These are phyloP conservation scores for Zaprionus davidi DNA, from an alignment of 1,140 invertebrate species.

Conservation along the genomic window DNA sequence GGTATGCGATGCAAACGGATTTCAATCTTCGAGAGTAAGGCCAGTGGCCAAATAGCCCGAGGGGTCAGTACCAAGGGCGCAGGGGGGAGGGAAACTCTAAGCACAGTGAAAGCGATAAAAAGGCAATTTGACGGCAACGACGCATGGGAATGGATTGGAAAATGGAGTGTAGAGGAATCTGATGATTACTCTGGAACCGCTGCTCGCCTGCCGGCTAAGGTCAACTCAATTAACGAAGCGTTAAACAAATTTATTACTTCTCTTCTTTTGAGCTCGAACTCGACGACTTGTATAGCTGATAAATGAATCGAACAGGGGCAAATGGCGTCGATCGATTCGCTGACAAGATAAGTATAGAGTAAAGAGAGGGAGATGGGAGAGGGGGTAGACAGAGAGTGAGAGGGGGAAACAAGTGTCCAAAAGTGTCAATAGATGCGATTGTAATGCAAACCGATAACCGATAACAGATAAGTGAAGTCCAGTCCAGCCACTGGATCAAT, in stretches of 20 bases:
- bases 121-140: constrained; percentile 18
- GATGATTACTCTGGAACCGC: background rate
- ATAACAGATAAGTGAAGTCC: constrained; percentile 18
- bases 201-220: constrained; percentile 41
- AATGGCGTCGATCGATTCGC: constrained; percentile 31
- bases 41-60: constrained; percentile 21
- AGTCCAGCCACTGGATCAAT: constrained; percentile 30
- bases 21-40: constrained; percentile 21
- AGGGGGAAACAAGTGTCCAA: background rate
- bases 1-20: constrained; percentile 34
- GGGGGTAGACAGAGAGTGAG: background rate
- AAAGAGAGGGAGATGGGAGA: too few relatives aligned
- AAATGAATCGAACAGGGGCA: constrained; percentile 22
- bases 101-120: constrained; percentile 49
- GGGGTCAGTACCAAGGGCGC: constrained; percentile 5
- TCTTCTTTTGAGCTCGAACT: constrained; percentile 1
- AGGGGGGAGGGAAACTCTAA: constrained; percentile 1
- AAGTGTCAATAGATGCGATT: constrained; percentile 32
- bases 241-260: constrained; percentile 54
- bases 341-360: constrained; percentile 4
- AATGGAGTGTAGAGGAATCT: constrained; percentile 15
- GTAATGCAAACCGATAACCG: constrained; percentile 27
- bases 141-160: constrained; percentile 26
- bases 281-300: constrained; percentile 18
- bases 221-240: constrained; percentile 61